Evolutionary conservation across 2,888 invertebrate species (phyloP), one percentile per base, ranked within the genome.

Genomic region (Carabus problematicus): DNA sequence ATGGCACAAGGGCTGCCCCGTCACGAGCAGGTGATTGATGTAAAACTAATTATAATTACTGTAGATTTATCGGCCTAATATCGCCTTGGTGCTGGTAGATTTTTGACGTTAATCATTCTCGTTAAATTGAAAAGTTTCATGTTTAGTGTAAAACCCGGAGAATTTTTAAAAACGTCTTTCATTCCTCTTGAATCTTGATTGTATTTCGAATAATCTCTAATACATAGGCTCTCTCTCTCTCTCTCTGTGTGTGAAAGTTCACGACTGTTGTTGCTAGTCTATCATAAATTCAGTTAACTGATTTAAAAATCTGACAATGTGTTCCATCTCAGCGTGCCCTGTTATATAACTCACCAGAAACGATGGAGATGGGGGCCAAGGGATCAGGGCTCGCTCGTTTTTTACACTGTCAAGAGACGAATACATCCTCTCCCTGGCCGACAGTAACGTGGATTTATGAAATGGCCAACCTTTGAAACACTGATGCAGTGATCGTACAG

Each of bases 251-350:
- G 42, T 42, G 42, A 42, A 42, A 45, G 45, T 45, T 12, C 14
- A 12, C 7, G 45, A 7, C 45, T 1, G 29, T 29, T 29, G 29
- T 29, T 29, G 29, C 3, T 6, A 6, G 29, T 29, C 29, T 40
- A 18, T 8, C 49, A 49, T 49, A 62, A 62, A 62, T 62, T 14
- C 49, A 62, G 45, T 61, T 47, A 62, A 62, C 62, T 39, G 62
- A 62, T 62, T 62, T 62, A 62, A 62, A 62, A 62, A 49, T 62
- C 62, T 47, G 49, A 47, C 45, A 62, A 62, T 62, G 49, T 62
- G 49, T 62, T 45, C 49, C 49, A 62, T 62, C 62, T 19, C 12
- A 39, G 11, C 41, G 14, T 40, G 12, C 39, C 11, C 40, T 39
- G 14, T n/a, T 12, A 1, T 49, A 62, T 62, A 62, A 62, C 14